Percentiles rank a stretch among this genome's conserved stretches.
These are phyloP conservation scores for Cuniculus paca DNA, from an alignment of 2,797 vertebrate genomes.

Conservation along the genomic window DNA sequence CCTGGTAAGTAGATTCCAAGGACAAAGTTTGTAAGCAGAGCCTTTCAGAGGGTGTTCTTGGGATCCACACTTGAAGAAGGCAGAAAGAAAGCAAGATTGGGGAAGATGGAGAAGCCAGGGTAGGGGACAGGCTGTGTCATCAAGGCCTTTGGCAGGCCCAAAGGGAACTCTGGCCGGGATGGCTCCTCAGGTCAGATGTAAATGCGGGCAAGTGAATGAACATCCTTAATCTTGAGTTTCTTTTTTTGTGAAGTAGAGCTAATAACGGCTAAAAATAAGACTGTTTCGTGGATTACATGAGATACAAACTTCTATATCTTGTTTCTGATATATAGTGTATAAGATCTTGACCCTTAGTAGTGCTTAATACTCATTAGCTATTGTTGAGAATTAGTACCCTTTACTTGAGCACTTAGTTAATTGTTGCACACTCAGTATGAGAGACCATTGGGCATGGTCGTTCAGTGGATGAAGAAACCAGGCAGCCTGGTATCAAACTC, in stretches of 20 bases:
- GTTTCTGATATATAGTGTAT: not conserved
- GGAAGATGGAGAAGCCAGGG: not conserved
- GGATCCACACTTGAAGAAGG: not conserved
- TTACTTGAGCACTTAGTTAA: not conserved
- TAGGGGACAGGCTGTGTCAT: too few species aligned
- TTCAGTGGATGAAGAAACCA: not conserved
- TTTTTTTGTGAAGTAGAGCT: not conserved
- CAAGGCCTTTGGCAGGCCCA: fast-evolving
- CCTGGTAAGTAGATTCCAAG: not conserved
- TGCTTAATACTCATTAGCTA: not conserved
- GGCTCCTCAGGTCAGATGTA: not conserved
- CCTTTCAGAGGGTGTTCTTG: not conserved
- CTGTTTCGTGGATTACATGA: not conserved
- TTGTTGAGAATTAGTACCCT: not conserved
- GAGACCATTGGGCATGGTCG: not conserved
- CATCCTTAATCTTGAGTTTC: not conserved
- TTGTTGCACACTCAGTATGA: not conserved
- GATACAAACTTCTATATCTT: not conserved
- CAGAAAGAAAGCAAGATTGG: not conserved
- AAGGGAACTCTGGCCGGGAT: not conserved
- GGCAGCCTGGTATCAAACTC: not conserved
- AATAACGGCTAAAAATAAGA: not conserved
- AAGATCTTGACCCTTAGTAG: not conserved
- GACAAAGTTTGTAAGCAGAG: not conserved
- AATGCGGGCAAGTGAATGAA: not conserved